A percentile compares a stretch with the other conserved stretches of the same genome.
phyloP scores from a whole-genome alignment of 2,113 vertebrate genomes.

The Siniperca knerii region DNA sequence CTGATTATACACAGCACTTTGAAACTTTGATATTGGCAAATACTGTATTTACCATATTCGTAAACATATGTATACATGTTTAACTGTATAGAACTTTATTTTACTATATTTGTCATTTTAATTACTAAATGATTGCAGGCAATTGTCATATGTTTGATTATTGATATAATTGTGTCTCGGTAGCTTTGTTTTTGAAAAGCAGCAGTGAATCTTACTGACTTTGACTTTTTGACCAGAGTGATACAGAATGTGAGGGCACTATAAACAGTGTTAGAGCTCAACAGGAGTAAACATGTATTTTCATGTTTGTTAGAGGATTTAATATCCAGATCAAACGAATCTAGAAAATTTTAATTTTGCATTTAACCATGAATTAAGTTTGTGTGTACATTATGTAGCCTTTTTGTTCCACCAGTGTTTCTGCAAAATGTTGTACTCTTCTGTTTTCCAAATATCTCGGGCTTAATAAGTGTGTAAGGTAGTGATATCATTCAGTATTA shows the following conservation, averaged over 20 bases:
- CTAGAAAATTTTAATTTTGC: neutral
- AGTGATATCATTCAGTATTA: constrained; percentile 40
- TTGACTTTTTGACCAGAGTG: constrained; percentile 17
- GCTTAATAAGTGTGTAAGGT: constrained; percentile 47
- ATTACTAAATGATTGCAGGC: constrained; percentile 67
- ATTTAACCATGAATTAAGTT: constrained; percentile 35
- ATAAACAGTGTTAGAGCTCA: constrained; percentile 31
- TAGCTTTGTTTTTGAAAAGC: constrained; percentile 38
- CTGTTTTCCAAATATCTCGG: constrained; percentile 55
- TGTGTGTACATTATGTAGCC: constrained; percentile 17
- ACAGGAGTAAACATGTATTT: neutral
- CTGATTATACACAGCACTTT: constrained; percentile 62
- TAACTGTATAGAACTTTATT: constrained; percentile 61
- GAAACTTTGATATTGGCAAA: constrained; percentile 58
- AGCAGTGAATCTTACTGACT: neutral
- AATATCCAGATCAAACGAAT: constrained; percentile 1
- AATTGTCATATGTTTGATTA: constrained; percentile 64
- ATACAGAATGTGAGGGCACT: constrained; percentile 15
- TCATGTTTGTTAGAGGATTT: constrained; percentile 22
- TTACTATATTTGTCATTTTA: constrained; percentile 64
- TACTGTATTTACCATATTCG: constrained; percentile 46
- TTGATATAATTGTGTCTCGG: constrained; percentile 37
- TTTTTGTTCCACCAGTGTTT: constrained; percentile 24
- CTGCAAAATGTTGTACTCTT: constrained; percentile 23
- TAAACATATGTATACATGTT: constrained; percentile 60